A percentile compares a stretch with the other conserved stretches of the same genome.
Conservation (phyloP, 1,140 invertebrate species). For the Brachionus asplanchnoidis region DNA sequence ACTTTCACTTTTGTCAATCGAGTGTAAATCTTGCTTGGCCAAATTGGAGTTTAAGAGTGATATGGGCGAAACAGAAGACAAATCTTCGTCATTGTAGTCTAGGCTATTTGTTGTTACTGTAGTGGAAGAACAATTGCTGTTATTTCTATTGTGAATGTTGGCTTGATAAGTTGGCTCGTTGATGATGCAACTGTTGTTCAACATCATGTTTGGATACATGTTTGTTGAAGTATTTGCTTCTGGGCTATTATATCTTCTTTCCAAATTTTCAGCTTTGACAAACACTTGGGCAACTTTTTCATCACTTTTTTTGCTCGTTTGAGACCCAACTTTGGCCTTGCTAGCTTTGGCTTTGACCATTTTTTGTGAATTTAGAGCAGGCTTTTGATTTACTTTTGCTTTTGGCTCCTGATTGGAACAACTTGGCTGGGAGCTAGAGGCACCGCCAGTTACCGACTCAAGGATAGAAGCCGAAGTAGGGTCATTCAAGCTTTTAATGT, state of each 20-base stretch:
- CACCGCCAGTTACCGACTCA: background rate
- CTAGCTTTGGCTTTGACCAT: background rate
- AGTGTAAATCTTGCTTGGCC: background rate
- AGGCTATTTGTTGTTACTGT: slow-evolving; percentile 4
- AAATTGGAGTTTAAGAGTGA: slow-evolving; percentile 4
- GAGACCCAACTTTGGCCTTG: background rate
- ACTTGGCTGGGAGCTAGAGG: background rate
- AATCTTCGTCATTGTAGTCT: slow-evolving; percentile 11
- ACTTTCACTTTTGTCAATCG: background rate
- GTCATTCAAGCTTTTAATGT: slow-evolving; percentile 36
- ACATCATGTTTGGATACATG: background rate
- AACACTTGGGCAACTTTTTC: background rate
- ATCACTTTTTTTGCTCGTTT: background rate
- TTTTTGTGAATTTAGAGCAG: background rate
- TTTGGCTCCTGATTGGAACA: background rate
- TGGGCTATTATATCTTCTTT: no score
- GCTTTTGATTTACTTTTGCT: background rate
- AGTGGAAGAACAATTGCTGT: slow-evolving; percentile 16
- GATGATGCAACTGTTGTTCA: background rate
- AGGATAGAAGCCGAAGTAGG: background rate
- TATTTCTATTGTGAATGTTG: slow-evolving; percentile 5
- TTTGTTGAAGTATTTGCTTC: background rate
- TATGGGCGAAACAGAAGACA: background rate
- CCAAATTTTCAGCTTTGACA: background rate
- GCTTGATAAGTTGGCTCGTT: background rate